Base-by-base conservation (phyloP, 2,113 vertebrate species). In the Hiodon tergisus region DNA sequence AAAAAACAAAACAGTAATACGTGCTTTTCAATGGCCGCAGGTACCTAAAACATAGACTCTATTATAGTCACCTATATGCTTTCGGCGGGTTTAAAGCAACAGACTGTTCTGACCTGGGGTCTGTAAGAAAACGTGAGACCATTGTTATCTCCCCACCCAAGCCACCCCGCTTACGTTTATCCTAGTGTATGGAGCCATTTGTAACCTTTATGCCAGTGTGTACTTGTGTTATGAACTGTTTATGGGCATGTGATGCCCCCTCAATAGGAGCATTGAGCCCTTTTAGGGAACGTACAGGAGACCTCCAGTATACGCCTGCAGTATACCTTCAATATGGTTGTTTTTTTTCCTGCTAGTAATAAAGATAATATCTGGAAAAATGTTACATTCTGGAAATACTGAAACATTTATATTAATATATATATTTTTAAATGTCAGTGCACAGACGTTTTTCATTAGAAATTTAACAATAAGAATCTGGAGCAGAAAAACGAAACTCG, bases 371-470 rank as follows among this genome's bases (percentile, higher is more conserved):
- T 84, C 86, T 77, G 75, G 80, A 76, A 77, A 83, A 83, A 72
- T 78, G 58, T 51, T 80, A 79, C 17, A 47, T 59, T 69, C 47
- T 71, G 84, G 82, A 84, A 83, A 82, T 79, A 84, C n/a, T 81
- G 79, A 73, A 87, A 88, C 84, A 80, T 83, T 84, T 83, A 87
- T 84, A 83, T 90, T 87, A 87, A 88, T 91, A 74, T 91, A 72
- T 87, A 72, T 84, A 80, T 81, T 87, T 88, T 82, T 82, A 86
- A 7, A 52, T 9, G 46, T 16, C 13, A 71, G 76, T 76, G 86
- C 72, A 31, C 79, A 82, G 85, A 86, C 82, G 59, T 75, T 50
- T 4, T 78, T 83, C 78, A 76, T 78, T 77, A 87, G 78, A 77
- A 81, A 71, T 68, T 65, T 80, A 70, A 75, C 63, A 78, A 6